Evolutionary conservation across 2,797 vertebrate species (phyloP).

Genomic region (Anabacerthia variegaticeps): DNA sequence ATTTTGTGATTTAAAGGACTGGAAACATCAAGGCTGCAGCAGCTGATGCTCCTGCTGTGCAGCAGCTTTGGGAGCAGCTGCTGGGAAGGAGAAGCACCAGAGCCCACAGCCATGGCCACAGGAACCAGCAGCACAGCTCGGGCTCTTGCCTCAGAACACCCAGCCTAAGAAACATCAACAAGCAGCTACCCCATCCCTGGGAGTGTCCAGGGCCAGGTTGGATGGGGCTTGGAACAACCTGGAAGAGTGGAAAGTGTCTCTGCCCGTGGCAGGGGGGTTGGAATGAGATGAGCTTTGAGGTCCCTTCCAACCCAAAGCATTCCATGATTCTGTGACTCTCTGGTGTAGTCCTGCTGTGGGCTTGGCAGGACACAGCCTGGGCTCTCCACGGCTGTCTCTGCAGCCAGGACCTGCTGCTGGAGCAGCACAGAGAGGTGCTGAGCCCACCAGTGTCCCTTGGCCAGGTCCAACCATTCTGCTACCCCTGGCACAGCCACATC

Average conservation of each 20-base stretch:
- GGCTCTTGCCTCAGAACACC: neutral
- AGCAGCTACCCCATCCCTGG: neutral
- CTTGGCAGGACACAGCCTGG: neutral
- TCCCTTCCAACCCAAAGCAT: neutral
- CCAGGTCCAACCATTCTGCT: neutral
- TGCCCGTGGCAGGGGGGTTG: neutral
- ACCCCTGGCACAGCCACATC: neutral
- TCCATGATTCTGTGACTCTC: neutral
- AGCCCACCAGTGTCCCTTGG: neutral
- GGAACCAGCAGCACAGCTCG: neutral
- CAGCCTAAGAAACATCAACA: neutral
- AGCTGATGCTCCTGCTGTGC: neutral
- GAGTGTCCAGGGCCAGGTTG: neutral
- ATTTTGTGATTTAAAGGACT: neutral
- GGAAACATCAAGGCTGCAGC: neutral
- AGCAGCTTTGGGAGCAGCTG: neutral
- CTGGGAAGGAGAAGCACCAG: neutral
- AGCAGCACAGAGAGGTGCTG: neutral
- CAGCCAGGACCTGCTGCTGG: neutral
- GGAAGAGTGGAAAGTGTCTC: neutral
- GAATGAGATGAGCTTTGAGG: neutral
- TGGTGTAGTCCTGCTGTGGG: neutral
- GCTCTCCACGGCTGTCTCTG: neutral
- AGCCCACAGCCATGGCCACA: neutral
- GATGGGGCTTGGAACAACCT: accelerated